Percentiles rank a stretch among this genome's conserved stretches.
Conservation (phyloP, 2,888 invertebrate genomes). For the Xestia rhomboidea region DNA sequence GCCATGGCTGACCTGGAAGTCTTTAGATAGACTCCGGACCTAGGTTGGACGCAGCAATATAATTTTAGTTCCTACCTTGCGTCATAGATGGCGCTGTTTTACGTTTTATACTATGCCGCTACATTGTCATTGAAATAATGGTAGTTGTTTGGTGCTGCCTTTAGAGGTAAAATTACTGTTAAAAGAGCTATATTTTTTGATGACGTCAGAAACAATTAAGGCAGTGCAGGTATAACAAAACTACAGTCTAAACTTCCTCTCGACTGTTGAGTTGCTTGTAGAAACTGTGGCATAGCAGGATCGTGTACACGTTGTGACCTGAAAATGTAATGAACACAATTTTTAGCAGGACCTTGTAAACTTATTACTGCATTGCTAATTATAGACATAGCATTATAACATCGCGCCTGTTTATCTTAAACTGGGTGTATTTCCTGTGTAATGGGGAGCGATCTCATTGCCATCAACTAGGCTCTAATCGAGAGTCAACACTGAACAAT, state of each 20-base stretch:
- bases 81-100: not conserved
- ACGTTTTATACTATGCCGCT: not conserved
- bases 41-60: no score
- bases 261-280: slow-evolving; percentile 81
- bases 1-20: no score
- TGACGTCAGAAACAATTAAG: not conserved
- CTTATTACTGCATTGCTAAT: not conserved
- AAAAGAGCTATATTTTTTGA: not conserved
- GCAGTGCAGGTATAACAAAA: not conserved
- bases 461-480: not conserved
- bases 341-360: not conserved
- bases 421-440: not conserved
- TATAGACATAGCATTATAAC: no score
- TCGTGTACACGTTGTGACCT: slow-evolving; percentile 82
- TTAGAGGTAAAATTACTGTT: not conserved
- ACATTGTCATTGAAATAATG: not conserved
- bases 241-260: slow-evolving; percentile 80
- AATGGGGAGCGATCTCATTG: not conserved
- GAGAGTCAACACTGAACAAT: not conserved
- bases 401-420: no score
- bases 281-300: slow-evolving; percentile 81
- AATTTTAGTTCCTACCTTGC: not conserved
- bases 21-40: no score
- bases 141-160: not conserved
- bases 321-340: slow-evolving; percentile 59